Percentiles rank a stretch among this genome's conserved stretches.
phyloP scores from a whole-genome alignment of 2,113 vertebrate species.

The Paracanthobrama guichenoti region DNA sequence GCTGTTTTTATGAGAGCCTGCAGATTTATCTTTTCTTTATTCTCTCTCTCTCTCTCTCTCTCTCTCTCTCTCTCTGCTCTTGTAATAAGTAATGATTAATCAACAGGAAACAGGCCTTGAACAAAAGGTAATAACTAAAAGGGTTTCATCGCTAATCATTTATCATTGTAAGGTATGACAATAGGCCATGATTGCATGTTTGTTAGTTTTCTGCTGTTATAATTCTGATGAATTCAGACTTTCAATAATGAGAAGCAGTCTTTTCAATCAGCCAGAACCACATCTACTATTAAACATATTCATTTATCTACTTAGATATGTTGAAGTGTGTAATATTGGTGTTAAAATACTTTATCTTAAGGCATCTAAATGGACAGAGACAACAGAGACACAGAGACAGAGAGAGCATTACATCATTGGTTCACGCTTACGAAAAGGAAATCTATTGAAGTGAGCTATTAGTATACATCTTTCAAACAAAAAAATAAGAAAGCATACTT shows the following conservation, averaged over 20 bases:
- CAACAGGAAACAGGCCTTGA: slow-evolving; percentile 20
- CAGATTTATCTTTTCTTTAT: background rate
- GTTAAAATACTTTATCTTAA: background rate
- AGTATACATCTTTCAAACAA: too few relatives aligned
- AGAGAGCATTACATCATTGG: background rate
- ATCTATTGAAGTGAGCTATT: too few relatives aligned
- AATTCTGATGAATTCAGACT: background rate
- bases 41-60: too few relatives aligned
- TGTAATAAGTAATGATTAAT: slow-evolving; percentile 30
- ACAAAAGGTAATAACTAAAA: slow-evolving; percentile 22
- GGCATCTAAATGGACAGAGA: background rate
- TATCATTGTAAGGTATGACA: slow-evolving; percentile 29
- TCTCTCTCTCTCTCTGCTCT: background rate
- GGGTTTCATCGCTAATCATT: slow-evolving; percentile 6
- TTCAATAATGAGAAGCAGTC: background rate
- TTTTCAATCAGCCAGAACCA: background rate
- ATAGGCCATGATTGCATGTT: slow-evolving; percentile 27
- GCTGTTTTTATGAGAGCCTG: slow-evolving; percentile 6
- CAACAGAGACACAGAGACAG: background rate
- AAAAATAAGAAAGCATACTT: too few relatives aligned
- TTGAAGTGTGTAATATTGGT: background rate
- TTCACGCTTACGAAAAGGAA: background rate
- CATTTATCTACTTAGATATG: background rate
- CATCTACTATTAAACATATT: background rate
- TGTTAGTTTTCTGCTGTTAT: slow-evolving; percentile 14